Conservation (phyloP, 2,888 invertebrate genomes). For the Lepidochitona cinerea region DNA sequence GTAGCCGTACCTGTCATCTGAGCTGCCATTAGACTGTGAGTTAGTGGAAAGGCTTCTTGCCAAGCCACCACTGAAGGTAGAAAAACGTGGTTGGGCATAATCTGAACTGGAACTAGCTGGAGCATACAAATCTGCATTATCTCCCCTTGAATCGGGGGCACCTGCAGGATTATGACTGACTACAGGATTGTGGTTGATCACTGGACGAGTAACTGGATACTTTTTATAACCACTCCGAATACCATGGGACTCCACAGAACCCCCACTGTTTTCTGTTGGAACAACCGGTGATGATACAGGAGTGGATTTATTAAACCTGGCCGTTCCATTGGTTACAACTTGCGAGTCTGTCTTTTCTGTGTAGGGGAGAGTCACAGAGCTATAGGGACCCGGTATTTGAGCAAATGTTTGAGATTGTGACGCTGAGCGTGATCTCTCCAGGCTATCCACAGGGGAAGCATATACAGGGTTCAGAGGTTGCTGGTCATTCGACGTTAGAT, state of each 20-base stretch:
- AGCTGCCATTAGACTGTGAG: background rate
- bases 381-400: background rate
- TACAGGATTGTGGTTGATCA: too few species aligned
- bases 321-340: background rate
- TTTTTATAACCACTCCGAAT: background rate
- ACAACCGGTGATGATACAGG: background rate
- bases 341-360: background rate
- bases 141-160: background rate
- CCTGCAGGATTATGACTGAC: constrained; percentile 26
- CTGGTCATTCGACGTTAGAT: background rate
- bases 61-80: constrained; percentile 37
- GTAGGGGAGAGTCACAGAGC: background rate
- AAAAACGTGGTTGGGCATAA: constrained; percentile 11
- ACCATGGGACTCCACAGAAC: constrained; percentile 27
- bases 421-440: background rate
- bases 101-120: constrained; percentile 62
- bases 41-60: background rate
- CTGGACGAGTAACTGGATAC: background rate
- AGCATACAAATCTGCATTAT: constrained; percentile 48
- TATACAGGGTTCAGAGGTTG: background rate
- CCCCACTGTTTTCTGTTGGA: constrained; percentile 16
- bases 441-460: background rate
- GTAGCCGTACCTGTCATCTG: background rate
- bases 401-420: too few species aligned
- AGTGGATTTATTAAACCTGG: background rate